Base-by-base conservation (phyloP, 1,140 invertebrate genomes). In the Listronotus oregonensis region DNA sequence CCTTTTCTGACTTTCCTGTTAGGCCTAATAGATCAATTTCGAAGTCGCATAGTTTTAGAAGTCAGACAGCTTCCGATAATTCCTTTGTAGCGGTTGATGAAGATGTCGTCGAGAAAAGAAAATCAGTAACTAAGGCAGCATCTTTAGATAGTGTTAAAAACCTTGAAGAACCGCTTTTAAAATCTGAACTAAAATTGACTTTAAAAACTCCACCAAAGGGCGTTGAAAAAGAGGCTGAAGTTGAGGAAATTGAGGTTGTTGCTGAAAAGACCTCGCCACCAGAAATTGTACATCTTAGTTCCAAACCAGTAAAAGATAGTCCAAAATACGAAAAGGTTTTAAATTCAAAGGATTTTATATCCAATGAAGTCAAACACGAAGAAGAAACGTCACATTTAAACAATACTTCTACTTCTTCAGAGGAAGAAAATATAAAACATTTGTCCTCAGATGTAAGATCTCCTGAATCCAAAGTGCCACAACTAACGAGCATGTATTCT, bases 41-140 rank as follows among this genome's bases (percentile, higher is more conserved):
- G 15, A 88, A 88, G 73, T 87, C 86, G 6, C 84, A 87, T 52
- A 88, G 87, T 73, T 89, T 89, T 71, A 83, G 86, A 64, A 81
- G 18, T 49, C 40, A 50, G 34, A 52, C 54, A 44, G n/a, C 51
- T 17, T 10, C 44, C 0, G 46, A 55, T n/a, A 44, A 58, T 8
- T 18, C 44, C 8, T 11, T 56, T 12, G 42, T 17, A 15, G 39
- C 21, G 12, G 56, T 47, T 14, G 42, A 42, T 9, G 59, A 67
- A 54, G 60, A 67, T 42, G 21, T 61, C 9, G 39, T n/a, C 21
- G 55, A 59, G 17, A 18, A 12, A 43, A 62, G 40, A 47, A 66
- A 62, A 31, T 62, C 56, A 0, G 47, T 70, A 2, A 68, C 58
- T 14, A 73, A 72, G 65, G 68, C 72, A 17, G 57, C 72, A 1